Base-by-base conservation (phyloP, 2,888 invertebrate genomes). In the Sarcophaga subvicina region DNA sequence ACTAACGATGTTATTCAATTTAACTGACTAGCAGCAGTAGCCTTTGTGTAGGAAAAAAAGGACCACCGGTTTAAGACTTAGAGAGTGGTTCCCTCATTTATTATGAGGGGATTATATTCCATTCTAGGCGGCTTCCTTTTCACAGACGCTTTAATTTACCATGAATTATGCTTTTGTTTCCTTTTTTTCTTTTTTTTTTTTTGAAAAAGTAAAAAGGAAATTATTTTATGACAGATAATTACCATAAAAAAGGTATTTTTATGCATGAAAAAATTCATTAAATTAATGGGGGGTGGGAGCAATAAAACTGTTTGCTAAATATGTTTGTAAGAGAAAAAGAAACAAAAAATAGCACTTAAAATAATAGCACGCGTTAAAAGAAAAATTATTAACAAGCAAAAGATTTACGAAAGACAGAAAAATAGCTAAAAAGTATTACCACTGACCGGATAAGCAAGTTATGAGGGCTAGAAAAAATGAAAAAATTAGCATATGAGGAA, bases 211-310 rank as follows among this genome's bases (percentile, higher is more conserved):
- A 22, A 67, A 22, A 67, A 69, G 14, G 20, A 67, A 62, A 8
- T 73, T 17, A 20, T 80, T 73, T 66, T 47, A 49, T 69, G 47
- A 20, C 11, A 62, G 20, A 67, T 27, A 80, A 80, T 80, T 73
- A 72, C n/a, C 67, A 73, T 80, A 75, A 27, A 62, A 37, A 12
- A 54, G 54, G 54, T 17, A 54, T 17, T 54, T 54, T 54, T 54
- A 37, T 37, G 37, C 37, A 14, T 37, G 11, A 37, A 37, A 37
- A 66, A 66, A 37, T 25, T 37, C n/a, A 37, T 37, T 27, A 17
- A 66, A 37, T 27, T 54, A 54, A 54, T 54, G 12, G 5, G 14
- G 0, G 37, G 2, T 0, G 8, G 6, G 8, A 8, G 37, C 8
- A 37, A 37, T 37, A 37, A 54, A 54, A 14, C 4, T 54, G 17